Conservation (phyloP, 2,888 invertebrate species). For the Pachydiplax longipennis region DNA sequence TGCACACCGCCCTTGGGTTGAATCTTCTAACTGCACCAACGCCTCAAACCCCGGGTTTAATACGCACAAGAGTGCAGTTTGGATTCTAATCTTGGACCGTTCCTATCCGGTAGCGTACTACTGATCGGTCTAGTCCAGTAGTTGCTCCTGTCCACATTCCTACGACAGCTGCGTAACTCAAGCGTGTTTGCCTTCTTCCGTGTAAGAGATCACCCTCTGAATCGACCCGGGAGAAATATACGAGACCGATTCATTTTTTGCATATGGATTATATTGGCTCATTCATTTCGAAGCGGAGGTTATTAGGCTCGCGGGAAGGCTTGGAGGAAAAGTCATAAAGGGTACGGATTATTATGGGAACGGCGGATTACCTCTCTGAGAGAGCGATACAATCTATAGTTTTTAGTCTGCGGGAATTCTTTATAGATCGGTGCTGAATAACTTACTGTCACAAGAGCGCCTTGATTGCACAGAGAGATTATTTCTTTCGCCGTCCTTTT, state of each 20-base stretch:
- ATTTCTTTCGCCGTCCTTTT: too few relatives aligned
- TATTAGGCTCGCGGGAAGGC: background rate
- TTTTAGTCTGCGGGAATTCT: background rate
- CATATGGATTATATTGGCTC: background rate
- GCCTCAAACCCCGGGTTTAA: slow-evolving; percentile 22
- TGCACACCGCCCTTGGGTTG: slow-evolving; percentile 27
- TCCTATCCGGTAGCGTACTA: slow-evolving; percentile 28
- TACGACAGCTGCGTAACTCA: background rate
- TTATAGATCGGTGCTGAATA: too few relatives aligned
- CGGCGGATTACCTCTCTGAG: background rate
- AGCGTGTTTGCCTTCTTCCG: background rate
- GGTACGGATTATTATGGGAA: background rate
- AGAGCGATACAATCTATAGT: background rate
- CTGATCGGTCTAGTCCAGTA: background rate
- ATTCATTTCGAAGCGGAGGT: background rate
- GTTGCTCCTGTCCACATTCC: slow-evolving; percentile 14
- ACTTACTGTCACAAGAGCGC: too few relatives aligned
- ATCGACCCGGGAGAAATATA: background rate
- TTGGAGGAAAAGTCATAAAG: background rate
- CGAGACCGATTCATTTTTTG: background rate
- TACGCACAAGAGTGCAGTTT: background rate
- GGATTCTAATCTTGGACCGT: slow-evolving; percentile 27
- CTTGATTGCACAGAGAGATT: too few relatives aligned
- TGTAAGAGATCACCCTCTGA: background rate
- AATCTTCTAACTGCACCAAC: slow-evolving; percentile 1